These are phyloP conservation scores for Epinephelus moara DNA, from an alignment of 2,113 vertebrate genomes.

Conservation along the genomic window DNA sequence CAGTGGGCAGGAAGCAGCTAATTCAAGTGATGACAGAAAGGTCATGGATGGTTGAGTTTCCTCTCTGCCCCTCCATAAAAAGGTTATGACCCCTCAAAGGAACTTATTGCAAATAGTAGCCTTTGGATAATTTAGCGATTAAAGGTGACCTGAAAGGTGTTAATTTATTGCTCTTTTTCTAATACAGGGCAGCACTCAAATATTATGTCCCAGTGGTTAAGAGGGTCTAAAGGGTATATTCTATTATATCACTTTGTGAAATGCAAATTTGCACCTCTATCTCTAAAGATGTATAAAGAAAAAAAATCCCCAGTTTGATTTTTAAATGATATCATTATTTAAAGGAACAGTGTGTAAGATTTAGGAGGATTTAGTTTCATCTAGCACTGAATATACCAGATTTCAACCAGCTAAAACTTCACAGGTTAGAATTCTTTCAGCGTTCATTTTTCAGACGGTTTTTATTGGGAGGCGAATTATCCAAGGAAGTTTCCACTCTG, in stretches of 20 bases:
- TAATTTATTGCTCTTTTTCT: neutral
- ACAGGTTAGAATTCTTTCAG: too few species aligned
- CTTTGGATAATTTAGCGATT: slow-evolving; percentile 23
- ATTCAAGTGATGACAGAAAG: slow-evolving; percentile 63
- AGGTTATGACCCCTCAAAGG: slow-evolving; percentile 41
- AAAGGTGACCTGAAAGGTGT: slow-evolving; percentile 22
- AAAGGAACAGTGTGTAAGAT: too few species aligned
- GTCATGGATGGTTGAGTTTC: slow-evolving; percentile 50
- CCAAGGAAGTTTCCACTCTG: too few species aligned
- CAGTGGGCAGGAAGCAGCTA: slow-evolving; percentile 42
- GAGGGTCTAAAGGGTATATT: neutral
- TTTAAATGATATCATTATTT: neutral
- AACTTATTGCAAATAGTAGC: slow-evolving; percentile 32
- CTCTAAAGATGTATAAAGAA: neutral
- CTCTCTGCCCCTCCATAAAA: slow-evolving; percentile 35
- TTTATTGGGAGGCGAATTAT: too few species aligned
- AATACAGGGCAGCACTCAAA: neutral
- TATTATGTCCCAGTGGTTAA: neutral
- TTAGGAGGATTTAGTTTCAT: too few species aligned
- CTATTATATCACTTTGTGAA: slow-evolving; percentile 3
- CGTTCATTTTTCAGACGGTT: too few species aligned
- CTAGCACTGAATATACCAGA: too few species aligned
- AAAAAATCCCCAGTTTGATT: neutral
- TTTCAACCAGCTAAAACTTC: too few species aligned
- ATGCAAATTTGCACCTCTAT: neutral